Base-by-base conservation (phyloP, 1,140 invertebrate species). In the Aphelinus certus region DNA sequence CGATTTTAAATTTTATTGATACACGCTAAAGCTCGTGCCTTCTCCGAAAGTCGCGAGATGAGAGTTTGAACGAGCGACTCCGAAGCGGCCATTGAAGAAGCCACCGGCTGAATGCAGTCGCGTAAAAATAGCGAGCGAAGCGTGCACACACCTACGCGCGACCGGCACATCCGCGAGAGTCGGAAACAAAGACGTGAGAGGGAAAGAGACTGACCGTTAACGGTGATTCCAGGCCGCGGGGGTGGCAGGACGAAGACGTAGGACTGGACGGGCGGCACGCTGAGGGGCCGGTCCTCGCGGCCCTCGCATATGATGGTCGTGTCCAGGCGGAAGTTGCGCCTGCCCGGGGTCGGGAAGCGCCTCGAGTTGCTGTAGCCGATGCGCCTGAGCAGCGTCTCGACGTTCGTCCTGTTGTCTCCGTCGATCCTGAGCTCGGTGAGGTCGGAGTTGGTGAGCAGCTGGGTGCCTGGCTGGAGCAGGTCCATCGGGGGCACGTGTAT, bases 331-430 rank as follows among this genome's bases (percentile, higher is more conserved):
- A 99, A 91, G 82, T 96, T 97, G 42, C 97, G 89, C 7, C 96
- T 87, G 1, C 97, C 97, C 2, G 97, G 95, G 1, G 96, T 98
- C 1, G 97, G 97, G 88, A 94, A 97, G 77, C 94, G 92, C 67
- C 97, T 90, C 1, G 93, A 92, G 85, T 99, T 98, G 3, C 94
- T 93, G 84, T 98, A 99, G 42, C 95, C 95, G 74, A 98, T 93
- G 82, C 95, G 93, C 42, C 94, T 92, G 68, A 98, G 89, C 3
- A 98, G 84, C 2, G 92, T 94, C 86, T 98, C 95, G 63, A 98
- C 91, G 83, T 98, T 96, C 4, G 93, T 94, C 45, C 94, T 92
- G 83, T 96, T 96, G 79, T 96, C 94, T 9, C 96, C 95, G 81
- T 96, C 94, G 79, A 98, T 94, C 9, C 94, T 94, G 45, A 98